These are phyloP conservation scores for Cheilosia pagana DNA, from an alignment of 2,888 invertebrate species.

Conservation along the genomic window DNA sequence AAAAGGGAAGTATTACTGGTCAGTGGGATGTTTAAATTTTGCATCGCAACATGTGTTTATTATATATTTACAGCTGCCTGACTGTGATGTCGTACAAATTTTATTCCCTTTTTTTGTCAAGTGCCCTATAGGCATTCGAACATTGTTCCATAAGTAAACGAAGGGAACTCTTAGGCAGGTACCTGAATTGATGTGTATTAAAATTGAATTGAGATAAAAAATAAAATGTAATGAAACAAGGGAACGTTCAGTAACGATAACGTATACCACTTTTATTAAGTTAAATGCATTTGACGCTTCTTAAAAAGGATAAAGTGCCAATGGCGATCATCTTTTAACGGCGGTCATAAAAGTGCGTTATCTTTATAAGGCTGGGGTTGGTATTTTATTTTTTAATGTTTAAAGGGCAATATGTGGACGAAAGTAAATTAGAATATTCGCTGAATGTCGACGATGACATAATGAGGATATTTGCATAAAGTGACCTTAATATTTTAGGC, in stretches of 20 bases:
- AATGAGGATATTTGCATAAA: no score
- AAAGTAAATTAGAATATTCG: no score
- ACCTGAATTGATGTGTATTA: conserved; percentile 18
- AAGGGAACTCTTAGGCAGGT: conserved; percentile 20
- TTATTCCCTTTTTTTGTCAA: conserved; percentile 24
- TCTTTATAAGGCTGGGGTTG: neutral
- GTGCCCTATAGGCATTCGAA: conserved; percentile 25
- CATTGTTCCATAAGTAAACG: conserved; percentile 5
- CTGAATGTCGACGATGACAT: no score
- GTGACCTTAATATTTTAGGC: no score
- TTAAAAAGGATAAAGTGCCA: conserved; percentile 6
- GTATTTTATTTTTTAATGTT: neutral
- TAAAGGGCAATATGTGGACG: neutral
- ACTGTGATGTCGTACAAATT: conserved; percentile 32
- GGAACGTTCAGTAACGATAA: conserved; percentile 20
- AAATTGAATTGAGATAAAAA: conserved; percentile 35
- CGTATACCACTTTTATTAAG: conserved; percentile 14
- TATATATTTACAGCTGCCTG: neutral
- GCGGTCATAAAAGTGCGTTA: conserved; percentile 9
- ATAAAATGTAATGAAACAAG: conserved; percentile 18
- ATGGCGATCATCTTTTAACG: conserved; percentile 11
- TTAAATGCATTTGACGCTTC: conserved; percentile 11
- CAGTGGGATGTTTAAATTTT: conserved; percentile 2
- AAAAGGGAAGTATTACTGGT: conserved; percentile 1
- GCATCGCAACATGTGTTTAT: conserved; percentile 2